Percentiles rank a stretch among this genome's conserved stretches.
Conservation (phyloP, 2,113 vertebrate species). For the Aix galericulata region DNA sequence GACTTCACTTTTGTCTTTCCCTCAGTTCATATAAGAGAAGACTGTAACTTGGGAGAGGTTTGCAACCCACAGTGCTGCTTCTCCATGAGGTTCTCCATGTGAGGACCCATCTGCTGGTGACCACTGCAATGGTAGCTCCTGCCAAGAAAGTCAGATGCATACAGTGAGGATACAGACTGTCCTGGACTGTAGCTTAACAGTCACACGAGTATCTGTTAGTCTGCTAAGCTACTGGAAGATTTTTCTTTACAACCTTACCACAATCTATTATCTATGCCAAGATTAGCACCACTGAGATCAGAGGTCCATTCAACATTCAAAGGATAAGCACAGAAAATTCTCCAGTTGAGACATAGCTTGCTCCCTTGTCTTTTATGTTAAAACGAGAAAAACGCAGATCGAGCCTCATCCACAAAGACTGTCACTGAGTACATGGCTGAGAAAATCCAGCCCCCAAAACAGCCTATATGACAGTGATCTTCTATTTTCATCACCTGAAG, state of each 20-base stretch:
- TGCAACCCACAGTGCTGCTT: not conserved
- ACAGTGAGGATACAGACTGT: not conserved
- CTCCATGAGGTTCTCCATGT: not conserved
- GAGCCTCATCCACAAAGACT: not conserved
- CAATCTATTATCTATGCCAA: not conserved
- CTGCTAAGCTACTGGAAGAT: not conserved
- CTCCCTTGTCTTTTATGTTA: not conserved
- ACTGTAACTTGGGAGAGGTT: not conserved
- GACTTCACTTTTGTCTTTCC: not conserved
- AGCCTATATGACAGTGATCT: not conserved
- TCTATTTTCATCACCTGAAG: not conserved
- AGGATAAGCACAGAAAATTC: not conserved
- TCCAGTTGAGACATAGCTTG: not conserved
- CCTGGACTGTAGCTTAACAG: not conserved
- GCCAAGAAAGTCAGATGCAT: not conserved
- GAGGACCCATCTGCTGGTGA: not conserved
- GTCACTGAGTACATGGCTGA: rapidly evolving
- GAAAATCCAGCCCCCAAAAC: not conserved
- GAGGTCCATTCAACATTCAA: not conserved
- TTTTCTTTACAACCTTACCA: not conserved
- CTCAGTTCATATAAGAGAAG: not conserved
- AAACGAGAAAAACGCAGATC: not conserved
- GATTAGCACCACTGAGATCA: not conserved
- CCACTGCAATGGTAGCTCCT: not conserved
- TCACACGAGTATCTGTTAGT: not conserved